Evolutionary conservation across 2,797 vertebrate genomes (phyloP), one percentile per base, ranked within the genome.

Genomic region (Gymnocypris eckloni): DNA sequence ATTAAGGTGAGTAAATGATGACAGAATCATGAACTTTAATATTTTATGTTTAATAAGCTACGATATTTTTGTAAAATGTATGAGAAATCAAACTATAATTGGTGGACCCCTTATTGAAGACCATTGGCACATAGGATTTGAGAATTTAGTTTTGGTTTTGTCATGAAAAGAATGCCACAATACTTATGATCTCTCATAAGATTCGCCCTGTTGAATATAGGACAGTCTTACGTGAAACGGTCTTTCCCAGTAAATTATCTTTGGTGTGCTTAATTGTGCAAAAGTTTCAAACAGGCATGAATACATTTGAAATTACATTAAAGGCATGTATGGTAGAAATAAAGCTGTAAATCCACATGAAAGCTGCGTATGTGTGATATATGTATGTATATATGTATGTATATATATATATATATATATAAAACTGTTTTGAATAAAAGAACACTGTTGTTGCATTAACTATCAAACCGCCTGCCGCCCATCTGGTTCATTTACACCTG

Each of bases 401-500:
- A 28, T 28, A 2, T 33, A 33, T 33, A 2, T 33, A 33, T 33
- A 33, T 33, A 33, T 56, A 56, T 56, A 20, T 56, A 13, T 12
- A 48, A 15, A 48, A 50, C 48, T 4, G 48, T 33, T 75, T 4
- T 33, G 16, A 15, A 83, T 37, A n/a, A 50, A 10, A 64, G 18
- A 0, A 18, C 6, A 37, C 18, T 48, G 12, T 48, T 0, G 2
- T 6, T 59, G 69, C 22, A 69, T 45, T 73, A 20, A 33, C 37
- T 0, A 61, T 75, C 54, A 59, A 59, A 45, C 20, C 66, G 16
- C 1, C 20, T 72, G 28, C 70, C 78, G 22, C 9, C 37, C 75
- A 41, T 56, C 22, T 28, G 59, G 22, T 16, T 81, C 82, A 77
- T 59, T 84, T 81, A 83, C 81, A 69, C 59, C 67, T 18, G 48